These are phyloP conservation scores for Gymnopithys bicolor DNA, from an alignment of 2,797 vertebrate genomes.

Conservation along the genomic window DNA sequence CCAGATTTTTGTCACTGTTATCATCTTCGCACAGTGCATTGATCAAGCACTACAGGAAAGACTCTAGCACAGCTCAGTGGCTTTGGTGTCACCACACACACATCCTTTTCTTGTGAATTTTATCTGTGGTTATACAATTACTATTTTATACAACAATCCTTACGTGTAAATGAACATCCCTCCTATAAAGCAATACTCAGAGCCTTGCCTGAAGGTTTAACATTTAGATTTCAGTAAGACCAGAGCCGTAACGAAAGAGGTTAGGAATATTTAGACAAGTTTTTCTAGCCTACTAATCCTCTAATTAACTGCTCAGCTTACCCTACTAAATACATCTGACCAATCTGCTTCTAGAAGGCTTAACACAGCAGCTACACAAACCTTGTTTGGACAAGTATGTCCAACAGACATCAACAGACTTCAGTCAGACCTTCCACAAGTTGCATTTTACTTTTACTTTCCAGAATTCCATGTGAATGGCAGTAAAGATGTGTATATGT, in stretches of 20 bases:
- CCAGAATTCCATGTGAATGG: not conserved
- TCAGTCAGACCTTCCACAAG: not conserved
- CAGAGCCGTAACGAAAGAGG: not conserved
- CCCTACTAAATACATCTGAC: not conserved
- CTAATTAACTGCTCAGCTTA: slow-evolving; percentile 33
- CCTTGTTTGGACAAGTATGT: not conserved
- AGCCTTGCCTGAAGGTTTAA: not conserved
- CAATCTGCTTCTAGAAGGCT: not conserved
- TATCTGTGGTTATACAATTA: not conserved
- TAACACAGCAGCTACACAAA: not conserved
- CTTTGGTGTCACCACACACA: not conserved
- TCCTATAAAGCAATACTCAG: not conserved
- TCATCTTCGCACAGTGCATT: not conserved
- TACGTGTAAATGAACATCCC: not conserved
- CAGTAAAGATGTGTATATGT: not conserved
- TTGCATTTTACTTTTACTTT: not conserved
- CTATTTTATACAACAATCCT: not conserved
- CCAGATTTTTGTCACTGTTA: not conserved
- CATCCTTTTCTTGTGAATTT: not conserved
- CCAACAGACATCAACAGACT: not conserved
- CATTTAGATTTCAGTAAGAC: not conserved
- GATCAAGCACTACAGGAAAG: not conserved
- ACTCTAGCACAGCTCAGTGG: not conserved
- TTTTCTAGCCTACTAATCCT: slow-evolving; percentile 37
- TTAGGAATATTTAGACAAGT: not conserved